phyloP scores from a whole-genome alignment of 2,888 invertebrate genomes.

The Archips crataeganus region DNA sequence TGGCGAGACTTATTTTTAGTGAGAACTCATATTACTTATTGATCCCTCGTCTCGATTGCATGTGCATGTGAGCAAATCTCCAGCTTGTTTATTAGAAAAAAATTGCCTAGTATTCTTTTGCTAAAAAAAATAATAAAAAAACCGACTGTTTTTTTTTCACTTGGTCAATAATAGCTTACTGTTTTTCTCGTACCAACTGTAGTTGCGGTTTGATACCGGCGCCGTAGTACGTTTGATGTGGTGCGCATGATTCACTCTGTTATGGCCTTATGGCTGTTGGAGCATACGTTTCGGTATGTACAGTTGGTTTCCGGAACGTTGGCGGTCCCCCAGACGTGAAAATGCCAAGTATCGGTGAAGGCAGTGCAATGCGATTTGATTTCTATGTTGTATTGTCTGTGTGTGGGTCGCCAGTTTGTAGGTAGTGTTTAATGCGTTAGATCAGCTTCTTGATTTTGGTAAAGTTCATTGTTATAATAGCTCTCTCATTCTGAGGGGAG shows the following conservation, averaged over 20 bases:
- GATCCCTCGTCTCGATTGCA: no score
- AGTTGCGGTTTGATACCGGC: conserved; percentile 49
- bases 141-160: no score
- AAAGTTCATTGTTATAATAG: background rate
- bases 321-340: conserved; percentile 52
- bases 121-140: no score
- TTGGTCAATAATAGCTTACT: background rate
- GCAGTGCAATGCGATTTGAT: background rate
- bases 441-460: background rate
- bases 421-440: background rate
- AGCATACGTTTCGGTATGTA: conserved; percentile 39
- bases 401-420: background rate
- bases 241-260: conserved; percentile 45
- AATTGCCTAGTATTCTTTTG: no score
- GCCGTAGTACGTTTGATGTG: conserved; percentile 51
- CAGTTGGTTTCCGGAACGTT: conserved; percentile 50
- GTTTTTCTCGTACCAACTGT: background rate
- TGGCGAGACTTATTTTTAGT: no score
- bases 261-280: conserved; percentile 48
- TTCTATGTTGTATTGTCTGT: background rate
- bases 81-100: no score
- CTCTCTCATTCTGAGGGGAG: no score
- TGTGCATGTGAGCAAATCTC: no score
- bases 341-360: conserved; percentile 21
- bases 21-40: no score